phyloP scores from a whole-genome alignment of 2,113 vertebrate genomes.

The Catharus bicknelli region DNA sequence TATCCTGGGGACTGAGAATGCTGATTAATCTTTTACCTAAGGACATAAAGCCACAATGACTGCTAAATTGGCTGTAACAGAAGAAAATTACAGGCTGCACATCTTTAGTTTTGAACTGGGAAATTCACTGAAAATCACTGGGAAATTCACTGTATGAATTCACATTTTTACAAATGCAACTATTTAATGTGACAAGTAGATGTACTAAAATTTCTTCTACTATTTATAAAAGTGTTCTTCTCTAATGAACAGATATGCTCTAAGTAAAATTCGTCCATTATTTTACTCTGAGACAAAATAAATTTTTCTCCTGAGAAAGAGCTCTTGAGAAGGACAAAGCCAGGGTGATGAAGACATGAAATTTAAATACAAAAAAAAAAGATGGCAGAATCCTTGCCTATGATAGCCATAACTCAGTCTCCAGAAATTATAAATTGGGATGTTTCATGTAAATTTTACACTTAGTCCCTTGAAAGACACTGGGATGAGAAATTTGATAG shows the following conservation, averaged over 20 bases:
- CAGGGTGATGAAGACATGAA: neutral
- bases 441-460: neutral
- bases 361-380: neutral
- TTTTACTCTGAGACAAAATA: neutral
- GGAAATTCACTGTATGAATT: too few species aligned
- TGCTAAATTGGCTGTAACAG: neutral
- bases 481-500: neutral
- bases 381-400: neutral
- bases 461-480: neutral
- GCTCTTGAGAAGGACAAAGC: neutral
- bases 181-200: neutral
- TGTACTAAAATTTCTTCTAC: neutral
- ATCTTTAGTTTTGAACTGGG: neutral
- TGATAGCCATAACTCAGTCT: neutral
- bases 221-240: neutral
- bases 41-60: neutral
- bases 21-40: neutral
- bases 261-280: neutral
- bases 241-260: neutral
- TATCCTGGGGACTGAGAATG: neutral
- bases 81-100: neutral
- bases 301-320: neutral
- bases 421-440: neutral
- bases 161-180: neutral
- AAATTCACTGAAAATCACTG: neutral